phyloP scores from a whole-genome alignment of 2,888 invertebrate species.

The Autographa pulchrina region DNA sequence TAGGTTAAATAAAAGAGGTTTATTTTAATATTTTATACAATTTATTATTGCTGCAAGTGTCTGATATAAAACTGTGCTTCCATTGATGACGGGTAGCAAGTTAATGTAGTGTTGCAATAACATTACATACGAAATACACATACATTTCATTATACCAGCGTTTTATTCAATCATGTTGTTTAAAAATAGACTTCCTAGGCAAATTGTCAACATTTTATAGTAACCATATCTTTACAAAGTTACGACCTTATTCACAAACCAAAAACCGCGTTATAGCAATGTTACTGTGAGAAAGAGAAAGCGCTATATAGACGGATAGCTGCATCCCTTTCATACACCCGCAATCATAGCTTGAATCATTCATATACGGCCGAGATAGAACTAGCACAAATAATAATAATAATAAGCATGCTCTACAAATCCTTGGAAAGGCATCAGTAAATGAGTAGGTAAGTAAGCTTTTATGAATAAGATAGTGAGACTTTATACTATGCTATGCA shows the following conservation, averaged over 20 bases:
- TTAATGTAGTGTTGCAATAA: constrained; percentile 36
- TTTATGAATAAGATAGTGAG: constrained; percentile 16
- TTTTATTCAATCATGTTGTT: constrained; percentile 47
- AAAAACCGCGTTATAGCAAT: constrained; percentile 9
- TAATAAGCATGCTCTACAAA: not conserved
- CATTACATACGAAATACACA: constrained; percentile 55
- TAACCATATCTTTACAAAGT: constrained; percentile 19
- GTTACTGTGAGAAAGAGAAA: not conserved
- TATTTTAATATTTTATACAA: constrained; percentile 72
- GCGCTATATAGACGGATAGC: not conserved
- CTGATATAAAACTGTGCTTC: constrained; percentile 58
- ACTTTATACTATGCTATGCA: constrained; percentile 20
- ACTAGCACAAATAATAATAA: too few relatives aligned
- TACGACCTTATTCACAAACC: constrained; percentile 21
- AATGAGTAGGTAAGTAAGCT: not conserved
- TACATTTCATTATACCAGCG: constrained; percentile 47
- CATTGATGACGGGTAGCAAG: constrained; percentile 54
- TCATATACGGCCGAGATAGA: not conserved
- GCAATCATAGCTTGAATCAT: not conserved
- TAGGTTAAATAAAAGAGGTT: constrained; percentile 64
- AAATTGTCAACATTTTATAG: constrained; percentile 25
- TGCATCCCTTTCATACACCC: not conserved
- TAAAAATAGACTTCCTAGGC: constrained; percentile 36
- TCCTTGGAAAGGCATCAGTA: not conserved
- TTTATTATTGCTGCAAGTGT: constrained; percentile 65